Evolutionary conservation across 2,797 vertebrate species (phyloP).

Genomic region (Crocodylus rhombifer): DNA sequence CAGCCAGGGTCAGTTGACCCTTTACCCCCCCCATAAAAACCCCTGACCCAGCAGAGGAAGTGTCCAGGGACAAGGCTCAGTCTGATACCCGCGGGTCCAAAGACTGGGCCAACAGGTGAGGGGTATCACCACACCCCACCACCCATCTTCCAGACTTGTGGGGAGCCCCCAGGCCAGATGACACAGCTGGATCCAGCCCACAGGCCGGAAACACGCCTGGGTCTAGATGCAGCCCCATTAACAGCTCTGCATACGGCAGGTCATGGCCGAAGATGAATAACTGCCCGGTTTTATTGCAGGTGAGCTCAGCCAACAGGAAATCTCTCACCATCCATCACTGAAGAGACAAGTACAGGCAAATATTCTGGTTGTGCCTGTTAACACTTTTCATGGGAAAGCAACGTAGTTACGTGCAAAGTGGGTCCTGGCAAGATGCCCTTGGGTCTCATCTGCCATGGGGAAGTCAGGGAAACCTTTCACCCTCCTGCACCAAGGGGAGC

Average conservation of each 20-base stretch:
- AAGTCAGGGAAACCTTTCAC: conserved; percentile 48
- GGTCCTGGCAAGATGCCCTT: conserved; percentile 56
- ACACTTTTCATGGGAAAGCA: conserved; percentile 64
- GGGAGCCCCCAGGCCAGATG: too few relatives aligned
- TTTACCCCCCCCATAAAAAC: too few relatives aligned
- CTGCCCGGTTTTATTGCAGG: conserved; percentile 20
- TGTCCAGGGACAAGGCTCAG: too few relatives aligned
- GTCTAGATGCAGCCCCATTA: background rate
- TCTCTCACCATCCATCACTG: conserved; percentile 54
- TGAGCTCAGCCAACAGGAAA: conserved; percentile 23
- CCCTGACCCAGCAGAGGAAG: too few relatives aligned
- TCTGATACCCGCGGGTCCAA: too few relatives aligned
- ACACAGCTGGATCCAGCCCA: too few relatives aligned
- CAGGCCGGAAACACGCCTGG: too few relatives aligned
- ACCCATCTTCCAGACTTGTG: too few relatives aligned
- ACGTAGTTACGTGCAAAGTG: conserved; percentile 50
- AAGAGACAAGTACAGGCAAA: conserved; percentile 68
- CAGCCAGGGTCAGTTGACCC: too few relatives aligned
- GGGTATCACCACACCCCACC: too few relatives aligned
- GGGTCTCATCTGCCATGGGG: conserved; percentile 21
- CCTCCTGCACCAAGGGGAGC: background rate
- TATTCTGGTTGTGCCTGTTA: conserved; percentile 54
- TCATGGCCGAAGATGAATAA: conserved; percentile 41
- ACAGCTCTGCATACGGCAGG: background rate
- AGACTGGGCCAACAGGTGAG: too few relatives aligned